Base-by-base conservation (phyloP, 1,140 invertebrate species). In the Rhagoletis zephyria region DNA sequence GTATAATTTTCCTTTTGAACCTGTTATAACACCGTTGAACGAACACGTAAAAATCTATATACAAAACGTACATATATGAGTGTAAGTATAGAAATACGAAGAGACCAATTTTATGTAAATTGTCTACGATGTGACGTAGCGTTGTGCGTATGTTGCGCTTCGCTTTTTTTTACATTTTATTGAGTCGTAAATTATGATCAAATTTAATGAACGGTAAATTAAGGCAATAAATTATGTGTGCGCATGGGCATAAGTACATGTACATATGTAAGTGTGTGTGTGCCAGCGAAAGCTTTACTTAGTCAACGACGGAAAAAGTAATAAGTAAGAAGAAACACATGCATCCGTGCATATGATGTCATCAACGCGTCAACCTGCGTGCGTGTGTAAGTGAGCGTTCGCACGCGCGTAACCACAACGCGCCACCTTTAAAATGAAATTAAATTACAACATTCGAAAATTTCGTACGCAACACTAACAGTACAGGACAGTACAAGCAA, bases 121-220 rank as follows among this genome's bases (percentile, higher is more conserved):
- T 48, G 42, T 1, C 14, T 42, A 12, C 16, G 6, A 1, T 74
- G 42, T 4, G 67, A 40, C 42, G 42, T 4, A 9, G 14, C 6
- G 40, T 45, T 74, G 42, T 74, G 67, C 42, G 42, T 48, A 16
- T 74, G 48, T 10, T 45, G 1, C 40, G 4, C 12, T 42, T 51
- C 30, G 40, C 45, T 56, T 42, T 16, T 74, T 77, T 74, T 60
- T 19, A 40, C 67, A 30, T 87, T 87, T 87, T 87, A 87, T 87
- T 74, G 87, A 77, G 87, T 51, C 65, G 87, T 87, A 87, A 87
- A 87, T 87, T 87, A 87, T 87, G 87, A 87, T 87, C 87, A 87
- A 87, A 87, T 77, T 87, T 87, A 87, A 87, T 77, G 65, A 77
- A 87, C 87, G 67, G 65, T 74, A 87, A 87, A 87, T 87, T 87